A percentile compares a stretch with the other conserved stretches of the same genome.
These are phyloP conservation scores for Bellardia bayeri DNA, from an alignment of 2,888 invertebrate genomes.

Conservation along the genomic window DNA sequence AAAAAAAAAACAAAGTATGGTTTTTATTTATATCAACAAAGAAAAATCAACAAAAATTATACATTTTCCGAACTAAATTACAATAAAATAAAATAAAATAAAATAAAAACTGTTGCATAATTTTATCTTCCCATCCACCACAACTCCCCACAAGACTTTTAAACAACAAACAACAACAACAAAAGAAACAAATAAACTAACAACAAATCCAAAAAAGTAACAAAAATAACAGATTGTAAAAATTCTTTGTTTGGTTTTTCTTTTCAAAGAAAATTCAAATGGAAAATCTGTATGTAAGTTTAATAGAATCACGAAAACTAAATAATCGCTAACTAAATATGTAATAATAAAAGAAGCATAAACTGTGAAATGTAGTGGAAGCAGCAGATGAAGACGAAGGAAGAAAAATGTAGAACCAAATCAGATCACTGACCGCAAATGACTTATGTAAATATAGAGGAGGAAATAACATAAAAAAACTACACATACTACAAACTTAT, in stretches of 20 bases:
- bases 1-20: constrained; percentile 13
- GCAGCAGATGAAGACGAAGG: constrained; percentile 43
- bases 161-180: not conserved
- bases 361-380: constrained; percentile 71
- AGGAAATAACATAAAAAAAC: constrained; percentile 53
- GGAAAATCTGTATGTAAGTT: not conserved
- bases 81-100: not conserved
- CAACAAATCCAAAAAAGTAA: not conserved
- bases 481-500: not conserved
- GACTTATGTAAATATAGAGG: constrained; percentile 71
- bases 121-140: not conserved
- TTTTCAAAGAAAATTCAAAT: constrained; percentile 6
- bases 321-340: constrained; percentile 33
- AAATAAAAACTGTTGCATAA: constrained; percentile 55
- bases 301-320: constrained; percentile 28
- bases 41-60: constrained; percentile 43
- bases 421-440: constrained; percentile 81
- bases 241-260: constrained; percentile 24
- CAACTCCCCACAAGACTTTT: constrained; percentile 16
- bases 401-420: constrained; percentile 71
- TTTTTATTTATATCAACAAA: constrained; percentile 18
- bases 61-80: constrained; percentile 24
- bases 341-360: constrained; percentile 1
- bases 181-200: not conserved
- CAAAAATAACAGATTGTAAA: constrained; percentile 28